These are phyloP conservation scores for Sinocyclocheilus maitianheensis DNA, from an alignment of 2,113 vertebrate species.

Conservation along the genomic window DNA sequence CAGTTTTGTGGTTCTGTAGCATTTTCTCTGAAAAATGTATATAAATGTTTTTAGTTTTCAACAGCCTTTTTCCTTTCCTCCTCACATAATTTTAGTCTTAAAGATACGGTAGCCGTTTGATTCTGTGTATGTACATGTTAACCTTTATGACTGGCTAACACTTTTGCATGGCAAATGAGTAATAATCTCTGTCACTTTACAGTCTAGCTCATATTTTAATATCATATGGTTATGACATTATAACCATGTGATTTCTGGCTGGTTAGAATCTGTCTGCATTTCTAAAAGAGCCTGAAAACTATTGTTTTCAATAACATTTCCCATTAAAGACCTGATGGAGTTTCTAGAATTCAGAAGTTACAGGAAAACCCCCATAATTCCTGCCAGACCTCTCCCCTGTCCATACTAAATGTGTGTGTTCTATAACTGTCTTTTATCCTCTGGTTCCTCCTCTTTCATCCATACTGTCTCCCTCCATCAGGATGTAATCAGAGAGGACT, in stretches of 20 bases:
- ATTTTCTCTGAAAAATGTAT: neutral
- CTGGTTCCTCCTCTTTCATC: conserved; percentile 13
- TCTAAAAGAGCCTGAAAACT: neutral
- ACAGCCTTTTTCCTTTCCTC: neutral
- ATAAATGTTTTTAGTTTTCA: neutral
- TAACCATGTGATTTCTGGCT: neutral
- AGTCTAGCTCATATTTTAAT: neutral
- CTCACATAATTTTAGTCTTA: neutral
- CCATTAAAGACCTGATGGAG: neutral
- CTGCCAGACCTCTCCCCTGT: neutral
- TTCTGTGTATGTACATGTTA: neutral
- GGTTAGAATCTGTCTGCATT: neutral
- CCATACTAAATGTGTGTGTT: conserved; percentile 19
- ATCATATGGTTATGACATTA: neutral
- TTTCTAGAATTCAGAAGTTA: neutral
- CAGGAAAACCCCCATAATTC: neutral
- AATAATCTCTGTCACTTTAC: neutral
- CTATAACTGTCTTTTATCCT: conserved; percentile 6
- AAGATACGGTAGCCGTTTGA: neutral
- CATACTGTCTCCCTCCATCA: conserved; percentile 67
- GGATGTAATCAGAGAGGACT: conserved; percentile 94
- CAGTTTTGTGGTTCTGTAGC: neutral
- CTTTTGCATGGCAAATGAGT: neutral
- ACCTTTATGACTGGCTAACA: neutral
- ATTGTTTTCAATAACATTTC: neutral